Percentiles rank a stretch among this genome's conserved stretches.
phyloP scores from a whole-genome alignment of 2,888 invertebrate species.

The Operophtera brumata region DNA sequence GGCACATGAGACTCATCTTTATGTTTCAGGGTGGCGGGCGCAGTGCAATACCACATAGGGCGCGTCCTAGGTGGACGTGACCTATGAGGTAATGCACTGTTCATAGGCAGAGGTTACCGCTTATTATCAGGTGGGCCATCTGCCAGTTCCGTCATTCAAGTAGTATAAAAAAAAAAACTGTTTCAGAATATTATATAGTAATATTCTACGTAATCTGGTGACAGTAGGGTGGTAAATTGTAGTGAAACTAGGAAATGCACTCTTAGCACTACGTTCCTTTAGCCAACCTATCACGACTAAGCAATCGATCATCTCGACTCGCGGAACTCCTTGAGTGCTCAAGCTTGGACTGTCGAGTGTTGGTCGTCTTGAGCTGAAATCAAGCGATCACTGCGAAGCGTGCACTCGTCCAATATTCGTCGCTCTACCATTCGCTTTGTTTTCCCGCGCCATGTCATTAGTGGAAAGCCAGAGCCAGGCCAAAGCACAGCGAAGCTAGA shows the following conservation, averaged over 20 bases:
- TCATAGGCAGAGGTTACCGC: too few relatives aligned
- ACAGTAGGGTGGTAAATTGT: too few relatives aligned
- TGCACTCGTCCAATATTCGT: conserved; percentile 24
- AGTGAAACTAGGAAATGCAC: conserved; percentile 12
- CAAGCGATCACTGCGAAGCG: conserved; percentile 30
- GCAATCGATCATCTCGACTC: conserved; percentile 19
- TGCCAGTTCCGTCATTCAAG: too few relatives aligned
- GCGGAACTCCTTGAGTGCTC: conserved; percentile 20
- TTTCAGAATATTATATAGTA: too few relatives aligned
- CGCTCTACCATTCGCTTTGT: conserved; percentile 62
- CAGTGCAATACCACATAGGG: too few relatives aligned
- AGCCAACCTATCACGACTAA: conserved; percentile 2
- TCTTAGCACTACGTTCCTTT: conserved; percentile 1
- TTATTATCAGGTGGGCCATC: too few relatives aligned
- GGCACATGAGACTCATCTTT: too few relatives aligned
- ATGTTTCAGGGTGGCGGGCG: too few relatives aligned
- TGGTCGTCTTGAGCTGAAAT: conserved; percentile 30
- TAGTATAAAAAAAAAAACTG: too few relatives aligned
- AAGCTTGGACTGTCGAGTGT: conserved; percentile 16
- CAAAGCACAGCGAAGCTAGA: conserved; percentile 19
- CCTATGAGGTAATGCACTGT: too few relatives aligned
- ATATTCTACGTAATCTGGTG: too few relatives aligned
- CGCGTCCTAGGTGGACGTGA: too few relatives aligned
- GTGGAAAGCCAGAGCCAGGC: conserved; percentile 52
- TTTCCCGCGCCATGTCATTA: conserved; percentile 76